Conservation (phyloP, 2,113 vertebrate genomes). For the Bos javanicus region DNA sequence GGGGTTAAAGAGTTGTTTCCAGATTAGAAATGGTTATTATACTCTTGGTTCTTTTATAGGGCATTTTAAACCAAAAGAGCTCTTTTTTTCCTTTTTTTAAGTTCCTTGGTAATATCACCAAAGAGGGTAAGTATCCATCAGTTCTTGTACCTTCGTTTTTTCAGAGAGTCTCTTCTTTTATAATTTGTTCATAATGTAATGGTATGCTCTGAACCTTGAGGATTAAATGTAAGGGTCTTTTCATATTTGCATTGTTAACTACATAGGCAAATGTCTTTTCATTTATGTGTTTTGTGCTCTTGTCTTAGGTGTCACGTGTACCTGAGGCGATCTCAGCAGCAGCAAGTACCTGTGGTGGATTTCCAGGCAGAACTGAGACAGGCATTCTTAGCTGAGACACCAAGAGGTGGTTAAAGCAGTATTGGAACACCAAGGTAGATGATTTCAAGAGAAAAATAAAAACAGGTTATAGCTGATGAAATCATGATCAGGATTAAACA, state of each 20-base stretch:
- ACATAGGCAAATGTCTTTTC: neutral
- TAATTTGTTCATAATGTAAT: neutral
- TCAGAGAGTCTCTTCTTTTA: neutral
- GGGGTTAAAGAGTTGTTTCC: neutral
- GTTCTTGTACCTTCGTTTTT: neutral
- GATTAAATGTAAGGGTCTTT: neutral
- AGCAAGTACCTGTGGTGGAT: constrained; percentile 60
- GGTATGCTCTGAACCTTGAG: neutral
- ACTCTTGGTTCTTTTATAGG: neutral
- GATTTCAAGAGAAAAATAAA: neutral
- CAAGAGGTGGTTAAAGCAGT: constrained; percentile 63
- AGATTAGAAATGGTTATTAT: neutral
- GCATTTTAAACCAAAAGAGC: neutral
- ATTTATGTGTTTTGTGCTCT: neutral
- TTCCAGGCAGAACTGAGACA: constrained; percentile 67
- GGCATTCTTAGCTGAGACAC: constrained; percentile 71
- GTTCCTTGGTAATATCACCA: neutral
- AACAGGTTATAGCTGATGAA: constrained; percentile 34
- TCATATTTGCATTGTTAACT: neutral
- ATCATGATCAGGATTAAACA: neutral
- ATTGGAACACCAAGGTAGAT: neutral
- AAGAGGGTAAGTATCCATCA: neutral
- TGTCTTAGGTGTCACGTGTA: constrained; percentile 56
- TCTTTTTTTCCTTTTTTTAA: neutral
- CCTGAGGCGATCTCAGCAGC: constrained; percentile 52